Base-by-base conservation (phyloP, 2,113 vertebrate genomes). In the Oxyruncus cristatus region DNA sequence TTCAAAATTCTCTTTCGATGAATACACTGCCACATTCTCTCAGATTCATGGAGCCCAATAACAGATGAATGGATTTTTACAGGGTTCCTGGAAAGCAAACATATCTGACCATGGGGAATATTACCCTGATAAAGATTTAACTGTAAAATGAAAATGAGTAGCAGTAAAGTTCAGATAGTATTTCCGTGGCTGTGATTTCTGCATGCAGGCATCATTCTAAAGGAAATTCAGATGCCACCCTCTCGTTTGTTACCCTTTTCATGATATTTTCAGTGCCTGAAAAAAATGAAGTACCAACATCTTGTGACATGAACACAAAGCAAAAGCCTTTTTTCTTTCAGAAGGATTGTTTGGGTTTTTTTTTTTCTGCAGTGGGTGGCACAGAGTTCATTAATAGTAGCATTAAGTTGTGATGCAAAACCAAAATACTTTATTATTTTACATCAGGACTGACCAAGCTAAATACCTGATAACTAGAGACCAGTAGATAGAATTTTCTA, bases 1-100 rank as follows among this genome's bases (percentile, higher is more conserved):
- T 71, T 55, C 74, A 55, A 94, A 93, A 94, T 42, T 65, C 44
- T 37, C 67, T 88, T 67, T 27, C 63, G 39, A 5, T 44, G 88
- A 92, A 44, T 17, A 41, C 7, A 4, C 72, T 81, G 63, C 35
- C 72, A 62, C 26, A 13, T 21, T 7, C 68, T 39, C 87, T 66
- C 67, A 80, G 90, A 81, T 41, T 58, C 67, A 18, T 4, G 13
- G 59, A 89, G n/a, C 46, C 81, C 49, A 47, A 20, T 19, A 85
- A 61, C 21, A 93, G 62, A 83, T 80, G 35, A 96, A 85, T 76
- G 55, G 28, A 77, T 67, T 90, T 92, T 59, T 88, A 59, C 56
- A 75, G 78, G 50, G 70, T 95, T 96, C 89, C 88, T 89, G 68
- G 82, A 93, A 94, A 96, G 78, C 85, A 96, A 94, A 85, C 67